A percentile compares a stretch with the other conserved stretches of the same genome.
Conservation (phyloP, 2,113 vertebrate genomes). For the Embiotoca jacksoni region DNA sequence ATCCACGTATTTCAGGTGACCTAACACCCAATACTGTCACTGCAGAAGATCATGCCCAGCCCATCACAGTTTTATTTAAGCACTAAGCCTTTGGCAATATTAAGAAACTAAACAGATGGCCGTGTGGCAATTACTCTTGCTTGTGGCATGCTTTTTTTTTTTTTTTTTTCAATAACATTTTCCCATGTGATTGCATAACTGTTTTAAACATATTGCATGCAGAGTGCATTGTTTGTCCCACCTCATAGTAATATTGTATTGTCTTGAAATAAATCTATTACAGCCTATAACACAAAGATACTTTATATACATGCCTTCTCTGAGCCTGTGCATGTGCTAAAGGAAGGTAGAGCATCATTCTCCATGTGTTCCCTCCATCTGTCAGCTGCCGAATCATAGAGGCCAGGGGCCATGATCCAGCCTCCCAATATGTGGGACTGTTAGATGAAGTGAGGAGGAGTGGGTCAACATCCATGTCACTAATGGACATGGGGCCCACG, state of each 20-base stretch:
- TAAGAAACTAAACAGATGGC: conserved; percentile 42
- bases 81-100: conserved; percentile 18
- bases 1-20: background rate
- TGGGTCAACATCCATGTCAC: conserved; percentile 62
- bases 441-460: conserved; percentile 33
- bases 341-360: conserved; percentile 31
- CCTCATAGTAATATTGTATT: background rate
- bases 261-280: background rate
- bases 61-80: conserved; percentile 17
- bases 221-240: background rate
- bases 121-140: conserved; percentile 23
- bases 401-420: conserved; percentile 50
- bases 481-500: conserved; percentile 54
- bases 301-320: background rate
- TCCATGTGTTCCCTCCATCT: conserved; percentile 68
- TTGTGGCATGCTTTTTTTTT: conserved; percentile 14
- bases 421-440: conserved; percentile 43
- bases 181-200: background rate
- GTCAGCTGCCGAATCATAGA: conserved; percentile 57
- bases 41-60: background rate
- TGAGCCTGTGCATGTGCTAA: conserved; percentile 11
- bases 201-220: background rate
- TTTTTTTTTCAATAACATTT: background rate
- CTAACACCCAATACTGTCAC: background rate
- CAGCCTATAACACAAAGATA: background rate